Percentiles rank a stretch among this genome's conserved stretches.
Conservation (phyloP, 2,888 invertebrate genomes). For the Conistra vaccinii region DNA sequence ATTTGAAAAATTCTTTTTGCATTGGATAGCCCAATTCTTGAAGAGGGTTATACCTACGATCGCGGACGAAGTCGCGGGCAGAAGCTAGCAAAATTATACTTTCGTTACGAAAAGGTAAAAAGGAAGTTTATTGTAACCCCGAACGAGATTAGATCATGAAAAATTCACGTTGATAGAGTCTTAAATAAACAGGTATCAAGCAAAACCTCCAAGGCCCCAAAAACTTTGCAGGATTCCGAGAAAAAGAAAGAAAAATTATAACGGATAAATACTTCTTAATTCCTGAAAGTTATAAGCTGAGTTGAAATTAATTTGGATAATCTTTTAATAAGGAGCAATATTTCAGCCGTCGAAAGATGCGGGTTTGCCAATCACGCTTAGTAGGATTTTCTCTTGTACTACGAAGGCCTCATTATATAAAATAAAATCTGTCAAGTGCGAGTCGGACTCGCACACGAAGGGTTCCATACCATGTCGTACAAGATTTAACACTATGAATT, state of each 20-base stretch:
- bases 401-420: not conserved
- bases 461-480: too few species aligned
- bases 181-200: conserved; percentile 25
- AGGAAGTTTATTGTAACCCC: not conserved
- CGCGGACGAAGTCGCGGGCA: too few species aligned
- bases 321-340: conserved; percentile 13
- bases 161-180: conserved; percentile 18
- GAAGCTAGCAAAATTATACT: not conserved
- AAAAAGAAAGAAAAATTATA: conserved; percentile 9
- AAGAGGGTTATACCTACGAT: too few species aligned
- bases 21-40: too few species aligned
- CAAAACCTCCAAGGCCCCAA: not conserved
- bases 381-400: conserved; percentile 3
- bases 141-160: conserved; percentile 29
- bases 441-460: too few species aligned
- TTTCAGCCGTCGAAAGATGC: not conserved
- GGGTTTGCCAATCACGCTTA: conserved; percentile 9
- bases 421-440: too few species aligned
- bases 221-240: not conserved
- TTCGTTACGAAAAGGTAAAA: not conserved
- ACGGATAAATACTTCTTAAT: conserved; percentile 37
- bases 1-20: too few species aligned
- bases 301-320: conserved; percentile 41
- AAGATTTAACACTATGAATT: too few species aligned
- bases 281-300: conserved; percentile 14